Base-by-base conservation (phyloP, 2,888 invertebrate genomes). In the Deilephila elpenor region DNA sequence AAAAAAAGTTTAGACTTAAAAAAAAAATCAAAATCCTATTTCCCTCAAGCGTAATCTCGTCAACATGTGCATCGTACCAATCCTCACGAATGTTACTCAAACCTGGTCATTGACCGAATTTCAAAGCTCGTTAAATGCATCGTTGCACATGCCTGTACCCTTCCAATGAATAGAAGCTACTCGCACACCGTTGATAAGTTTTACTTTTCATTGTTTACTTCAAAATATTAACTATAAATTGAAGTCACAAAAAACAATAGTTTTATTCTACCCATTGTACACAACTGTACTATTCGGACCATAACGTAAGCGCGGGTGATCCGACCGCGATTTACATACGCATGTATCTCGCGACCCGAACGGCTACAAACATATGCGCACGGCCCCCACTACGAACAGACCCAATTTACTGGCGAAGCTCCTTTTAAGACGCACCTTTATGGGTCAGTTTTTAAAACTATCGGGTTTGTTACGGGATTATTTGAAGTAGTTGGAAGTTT, bases 281-380 rank as follows among this genome's bases (percentile, higher is more conserved):
- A 78, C 59, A 53, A 29, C 51, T 29, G 60, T 72, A 67, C 74
- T 44, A 19, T 20, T 51, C 14, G 67, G 44, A 44, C 64, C 72
- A 71, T 67, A 73, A 74, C 59, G 73, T 70, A 62, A 56, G 73
- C 75, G 59, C 20, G 61, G 73, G 70, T 62, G 74, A 76, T 74
- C 77, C 75, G 76, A 71, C 76, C 76, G 67, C 77, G 74, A 81
- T 83, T 83, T 81, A 80, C 81, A 82, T 82, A 79, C 75, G 78
- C 76, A 77, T 77, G 79, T 76, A 79, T 79, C 77, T 62, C 56
- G 14, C 51, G 71, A 59, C 67, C 20, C 25, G 5, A n/a, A 11
- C 51, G 44, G 11, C 6, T 20, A 25, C 6, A 51, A 67, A 67
- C 51, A 67, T 67, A 51, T 25, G 51, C 67, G 25, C 25, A 51